A percentile compares a stretch with the other conserved stretches of the same genome.
Conservation (phyloP, 2,797 vertebrate genomes). For the Channallabes apus region DNA sequence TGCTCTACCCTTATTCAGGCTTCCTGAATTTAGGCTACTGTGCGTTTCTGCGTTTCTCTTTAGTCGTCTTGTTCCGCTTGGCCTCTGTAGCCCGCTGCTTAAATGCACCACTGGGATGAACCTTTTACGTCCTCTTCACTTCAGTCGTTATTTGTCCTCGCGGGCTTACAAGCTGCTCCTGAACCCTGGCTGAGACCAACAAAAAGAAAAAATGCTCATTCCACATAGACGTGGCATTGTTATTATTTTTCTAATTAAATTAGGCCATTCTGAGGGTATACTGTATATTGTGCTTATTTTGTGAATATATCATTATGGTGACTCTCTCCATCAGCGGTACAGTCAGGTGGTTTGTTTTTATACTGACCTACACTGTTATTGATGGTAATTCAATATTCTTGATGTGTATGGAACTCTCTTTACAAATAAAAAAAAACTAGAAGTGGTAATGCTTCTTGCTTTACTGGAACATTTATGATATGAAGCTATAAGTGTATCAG, state of each 20-base stretch:
- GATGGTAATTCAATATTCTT: conserved; percentile 40
- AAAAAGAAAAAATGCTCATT: neutral
- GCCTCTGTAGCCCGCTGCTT: conserved; percentile 49
- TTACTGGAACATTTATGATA: conserved; percentile 21
- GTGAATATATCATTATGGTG: neutral
- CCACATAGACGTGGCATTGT: neutral
- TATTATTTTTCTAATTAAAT: neutral
- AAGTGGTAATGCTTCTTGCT: neutral
- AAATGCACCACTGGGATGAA: conserved; percentile 46
- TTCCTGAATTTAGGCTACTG: neutral
- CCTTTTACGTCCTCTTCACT: conserved; percentile 49
- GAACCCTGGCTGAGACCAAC: conserved; percentile 11
- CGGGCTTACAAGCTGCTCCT: conserved; percentile 28
- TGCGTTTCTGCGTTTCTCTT: conserved; percentile 53
- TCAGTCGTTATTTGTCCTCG: conserved; percentile 30
- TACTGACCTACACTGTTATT: conserved; percentile 6
- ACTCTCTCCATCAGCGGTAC: neutral
- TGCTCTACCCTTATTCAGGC: neutral
- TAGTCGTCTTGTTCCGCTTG: conserved; percentile 39
- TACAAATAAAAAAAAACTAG: neutral
- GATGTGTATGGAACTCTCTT: neutral
- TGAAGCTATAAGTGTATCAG: neutral
- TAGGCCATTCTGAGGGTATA: neutral
- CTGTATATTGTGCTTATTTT: neutral
- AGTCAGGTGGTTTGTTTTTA: neutral